A percentile compares a stretch with the other conserved stretches of the same genome.
phyloP scores from a whole-genome alignment of 2,797 vertebrate genomes.

The Chrysocyon brachyurus region DNA sequence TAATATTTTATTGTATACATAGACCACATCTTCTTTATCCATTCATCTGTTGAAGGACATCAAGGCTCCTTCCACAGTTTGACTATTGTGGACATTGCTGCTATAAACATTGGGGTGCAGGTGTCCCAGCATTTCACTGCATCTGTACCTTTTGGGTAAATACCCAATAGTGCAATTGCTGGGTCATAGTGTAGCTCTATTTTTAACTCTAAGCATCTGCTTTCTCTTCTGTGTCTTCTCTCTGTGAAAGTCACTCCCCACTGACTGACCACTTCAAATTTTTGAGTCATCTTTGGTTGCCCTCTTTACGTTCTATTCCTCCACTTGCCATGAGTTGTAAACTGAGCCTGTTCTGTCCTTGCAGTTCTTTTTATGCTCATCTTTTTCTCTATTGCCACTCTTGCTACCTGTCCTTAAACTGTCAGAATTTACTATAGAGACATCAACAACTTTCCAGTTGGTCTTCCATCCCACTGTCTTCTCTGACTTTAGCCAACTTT shows the following conservation, averaged over 20 bases:
- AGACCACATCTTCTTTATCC: no score
- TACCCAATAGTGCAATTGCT: no score
- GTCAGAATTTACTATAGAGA: not conserved
- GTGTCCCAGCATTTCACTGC: no score
- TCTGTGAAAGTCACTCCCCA: not conserved
- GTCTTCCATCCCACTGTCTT: not conserved
- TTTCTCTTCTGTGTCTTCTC: not conserved
- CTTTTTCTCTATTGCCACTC: not conserved
- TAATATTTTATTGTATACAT: no score
- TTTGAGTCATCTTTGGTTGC: not conserved
- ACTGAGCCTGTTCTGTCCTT: not conserved
- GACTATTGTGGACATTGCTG: no score
- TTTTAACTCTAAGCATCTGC: not conserved
- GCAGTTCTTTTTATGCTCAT: not conserved
- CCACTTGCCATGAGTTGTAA: no score
- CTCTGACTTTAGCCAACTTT: not conserved
- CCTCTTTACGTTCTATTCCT: not conserved
- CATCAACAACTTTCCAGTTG: not conserved
- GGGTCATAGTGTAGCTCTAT: no score
- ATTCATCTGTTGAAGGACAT: no score
- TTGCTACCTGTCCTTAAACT: not conserved
- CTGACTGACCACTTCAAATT: not conserved
- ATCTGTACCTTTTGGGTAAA: no score
- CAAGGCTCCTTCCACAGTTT: no score
- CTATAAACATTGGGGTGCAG: no score